phyloP scores from a whole-genome alignment of 2,888 invertebrate genomes.

The Euzetes globulus region DNA sequence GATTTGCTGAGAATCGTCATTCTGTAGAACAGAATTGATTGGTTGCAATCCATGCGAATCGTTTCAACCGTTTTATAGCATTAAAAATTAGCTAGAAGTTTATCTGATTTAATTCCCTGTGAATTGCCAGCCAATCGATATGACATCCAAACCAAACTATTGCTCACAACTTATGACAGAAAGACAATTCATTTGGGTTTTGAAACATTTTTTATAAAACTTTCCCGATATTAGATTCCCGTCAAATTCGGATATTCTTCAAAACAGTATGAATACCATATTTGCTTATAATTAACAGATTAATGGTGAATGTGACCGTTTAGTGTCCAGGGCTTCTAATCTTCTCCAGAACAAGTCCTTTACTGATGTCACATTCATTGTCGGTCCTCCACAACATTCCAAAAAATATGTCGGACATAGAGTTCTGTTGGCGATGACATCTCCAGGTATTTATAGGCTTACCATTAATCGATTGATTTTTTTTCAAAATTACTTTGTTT shows the following conservation, averaged over 20 bases:
- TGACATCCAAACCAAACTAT: not conserved
- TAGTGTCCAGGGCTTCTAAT: conserved; percentile 38
- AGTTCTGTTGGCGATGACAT: conserved; percentile 43
- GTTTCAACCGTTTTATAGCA: not conserved
- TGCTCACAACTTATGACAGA: not conserved
- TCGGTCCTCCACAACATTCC: conserved; percentile 43
- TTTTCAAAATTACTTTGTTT: not conserved
- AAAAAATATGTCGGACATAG: conserved; percentile 44
- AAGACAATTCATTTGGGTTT: not conserved
- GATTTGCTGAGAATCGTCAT: no score
- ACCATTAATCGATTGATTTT: no score
- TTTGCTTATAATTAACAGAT: conserved; percentile 5
- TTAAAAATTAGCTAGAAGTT: conserved; percentile 17
- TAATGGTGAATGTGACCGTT: conserved; percentile 36
- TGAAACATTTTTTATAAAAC: not conserved
- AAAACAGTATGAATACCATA: no score
- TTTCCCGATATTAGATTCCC: not conserved
- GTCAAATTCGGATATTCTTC: not conserved
- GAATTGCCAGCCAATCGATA: not conserved
- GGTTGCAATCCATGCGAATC: no score
- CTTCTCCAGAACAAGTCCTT: conserved; percentile 43
- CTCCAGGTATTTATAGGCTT: conserved; percentile 36
- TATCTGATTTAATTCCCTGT: not conserved
- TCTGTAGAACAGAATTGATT: no score
- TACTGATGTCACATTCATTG: conserved; percentile 43